These are phyloP conservation scores for Phymorhynchus buccinoides DNA, from an alignment of 1,140 invertebrate species.

Conservation along the genomic window DNA sequence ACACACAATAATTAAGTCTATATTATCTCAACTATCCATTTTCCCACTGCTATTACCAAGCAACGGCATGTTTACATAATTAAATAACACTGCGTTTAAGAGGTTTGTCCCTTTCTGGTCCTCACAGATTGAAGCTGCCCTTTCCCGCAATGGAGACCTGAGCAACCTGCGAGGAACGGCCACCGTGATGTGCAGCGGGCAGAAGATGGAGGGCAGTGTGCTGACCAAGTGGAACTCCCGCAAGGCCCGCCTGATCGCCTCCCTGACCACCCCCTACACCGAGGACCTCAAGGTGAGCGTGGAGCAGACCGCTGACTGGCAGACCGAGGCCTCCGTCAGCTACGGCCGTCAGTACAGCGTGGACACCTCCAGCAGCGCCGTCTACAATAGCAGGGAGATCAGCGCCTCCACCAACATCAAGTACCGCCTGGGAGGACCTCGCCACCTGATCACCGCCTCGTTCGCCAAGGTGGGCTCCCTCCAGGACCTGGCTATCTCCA, in stretches of 20 bases:
- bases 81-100: not conserved
- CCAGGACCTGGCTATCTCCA: constrained; percentile 21
- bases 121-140: constrained; percentile 22
- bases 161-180: constrained; percentile 28
- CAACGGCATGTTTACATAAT: not conserved
- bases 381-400: not conserved
- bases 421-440: constrained; percentile 29
- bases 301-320: constrained; percentile 29
- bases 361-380: constrained; percentile 16
- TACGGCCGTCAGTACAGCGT: constrained; percentile 26
- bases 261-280: constrained; percentile 31
- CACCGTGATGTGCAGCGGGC: not conserved
- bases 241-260: constrained; percentile 10
- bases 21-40: too few species aligned
- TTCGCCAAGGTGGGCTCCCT: constrained; percentile 29
- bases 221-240: constrained; percentile 31
- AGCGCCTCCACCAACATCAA: constrained; percentile 21
- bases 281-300: constrained; percentile 27
- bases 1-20: too few species aligned
- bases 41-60: too few species aligned
- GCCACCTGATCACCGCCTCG: not conserved
- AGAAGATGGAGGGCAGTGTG: constrained; percentile 30
- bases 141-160: constrained; percentile 30
- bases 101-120: not conserved
- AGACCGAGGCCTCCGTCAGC: constrained; percentile 20